Evolutionary conservation across 2,888 invertebrate genomes (phyloP).

Genomic region (Ommatoiulus sabulosus): DNA sequence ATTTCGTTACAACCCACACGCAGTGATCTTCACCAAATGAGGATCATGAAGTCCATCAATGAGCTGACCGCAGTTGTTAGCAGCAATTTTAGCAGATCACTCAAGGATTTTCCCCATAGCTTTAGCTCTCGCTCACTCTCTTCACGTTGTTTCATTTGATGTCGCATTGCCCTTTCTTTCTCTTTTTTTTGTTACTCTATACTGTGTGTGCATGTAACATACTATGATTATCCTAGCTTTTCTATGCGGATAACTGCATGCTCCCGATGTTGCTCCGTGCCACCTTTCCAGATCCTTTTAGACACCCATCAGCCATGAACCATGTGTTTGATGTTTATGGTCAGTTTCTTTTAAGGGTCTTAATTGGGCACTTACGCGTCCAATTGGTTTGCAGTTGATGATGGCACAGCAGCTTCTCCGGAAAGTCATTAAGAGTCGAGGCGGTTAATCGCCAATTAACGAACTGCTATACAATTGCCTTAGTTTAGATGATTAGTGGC

Average conservation of each 20-base stretch:
- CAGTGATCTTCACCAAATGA: conserved; percentile 52
- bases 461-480: conserved; percentile 9
- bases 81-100: conserved; percentile 51
- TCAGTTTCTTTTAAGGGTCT: conserved; percentile 45
- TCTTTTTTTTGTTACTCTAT: background rate
- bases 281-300: conserved; percentile 40
- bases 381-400: conserved; percentile 41
- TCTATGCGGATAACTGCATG: background rate
- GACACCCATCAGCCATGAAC: background rate
- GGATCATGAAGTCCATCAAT: conserved; percentile 50
- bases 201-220: conserved; percentile 23
- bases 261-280: background rate
- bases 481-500: background rate
- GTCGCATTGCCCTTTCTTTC: conserved; percentile 3
- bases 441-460: conserved; percentile 41
- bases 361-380: conserved; percentile 41
- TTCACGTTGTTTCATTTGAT: conserved; percentile 2
- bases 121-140: background rate
- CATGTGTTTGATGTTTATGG: conserved; percentile 41
- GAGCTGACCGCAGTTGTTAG: conserved; percentile 51
- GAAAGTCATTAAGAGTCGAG: conserved; percentile 8
- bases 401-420: background rate
- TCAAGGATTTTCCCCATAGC: conserved; percentile 39
- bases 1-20: conserved; percentile 1
- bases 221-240: conserved; percentile 38